Conservation (phyloP, 1,140 invertebrate genomes). For the Orius insidiosus region DNA sequence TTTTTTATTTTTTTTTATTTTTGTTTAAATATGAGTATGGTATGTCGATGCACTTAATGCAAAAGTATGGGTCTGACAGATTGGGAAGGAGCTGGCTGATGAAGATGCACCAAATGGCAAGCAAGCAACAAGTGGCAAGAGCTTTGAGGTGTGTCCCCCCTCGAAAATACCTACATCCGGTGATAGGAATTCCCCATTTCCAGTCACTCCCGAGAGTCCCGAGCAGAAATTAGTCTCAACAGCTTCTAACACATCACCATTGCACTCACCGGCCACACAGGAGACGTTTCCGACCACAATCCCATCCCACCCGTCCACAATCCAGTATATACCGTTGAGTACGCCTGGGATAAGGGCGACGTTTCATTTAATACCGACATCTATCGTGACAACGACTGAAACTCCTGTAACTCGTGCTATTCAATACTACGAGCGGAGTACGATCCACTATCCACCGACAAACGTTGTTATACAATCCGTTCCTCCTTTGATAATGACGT, state of each 20-base stretch:
- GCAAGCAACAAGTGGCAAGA: slow-evolving; percentile 10
- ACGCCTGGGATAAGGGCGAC: slow-evolving; percentile 16
- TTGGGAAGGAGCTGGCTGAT: slow-evolving; percentile 9
- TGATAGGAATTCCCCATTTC: slow-evolving; percentile 7
- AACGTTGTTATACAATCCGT: slow-evolving; percentile 21
- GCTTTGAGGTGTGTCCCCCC: slow-evolving; percentile 17
- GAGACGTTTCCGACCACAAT: slow-evolving; percentile 22
- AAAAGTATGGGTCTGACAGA: slow-evolving; percentile 9
- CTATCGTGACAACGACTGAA: slow-evolving; percentile 14
- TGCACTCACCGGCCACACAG: slow-evolving; percentile 7
- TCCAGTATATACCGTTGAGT: slow-evolving; percentile 20
- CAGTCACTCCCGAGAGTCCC: slow-evolving; percentile 20
- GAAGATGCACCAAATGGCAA: slow-evolving; percentile 7
- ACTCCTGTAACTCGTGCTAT: slow-evolving; percentile 20
- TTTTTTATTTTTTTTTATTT: no score
- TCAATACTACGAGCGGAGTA: slow-evolving; percentile 16
- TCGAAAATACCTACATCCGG: slow-evolving; percentile 23
- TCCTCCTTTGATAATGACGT: slow-evolving; percentile 21
- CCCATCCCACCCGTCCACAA: slow-evolving; percentile 22
- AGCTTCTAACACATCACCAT: slow-evolving; percentile 18
- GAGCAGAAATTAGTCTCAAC: slow-evolving; percentile 19
- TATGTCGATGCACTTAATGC: slow-evolving; percentile 5
- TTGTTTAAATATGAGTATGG: no score
- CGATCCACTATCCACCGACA: slow-evolving; percentile 22
- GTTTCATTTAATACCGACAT: slow-evolving; percentile 16